phyloP scores from a whole-genome alignment of 2,797 vertebrate genomes.

The Odontamblyopus rebecca region DNA sequence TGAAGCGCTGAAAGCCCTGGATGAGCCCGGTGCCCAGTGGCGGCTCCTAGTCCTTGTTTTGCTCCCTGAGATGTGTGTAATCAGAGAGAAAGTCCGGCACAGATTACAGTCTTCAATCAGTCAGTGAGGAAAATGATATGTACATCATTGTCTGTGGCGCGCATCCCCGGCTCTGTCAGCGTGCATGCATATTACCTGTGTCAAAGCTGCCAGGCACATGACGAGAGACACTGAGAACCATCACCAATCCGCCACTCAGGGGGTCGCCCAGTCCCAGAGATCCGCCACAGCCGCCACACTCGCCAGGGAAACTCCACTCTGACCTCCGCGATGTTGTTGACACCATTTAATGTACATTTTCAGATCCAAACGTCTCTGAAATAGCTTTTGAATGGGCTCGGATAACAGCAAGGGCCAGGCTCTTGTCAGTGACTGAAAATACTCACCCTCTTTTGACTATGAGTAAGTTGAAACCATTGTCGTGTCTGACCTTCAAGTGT shows the following conservation, averaged over 20 bases:
- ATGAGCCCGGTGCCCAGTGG: conserved; percentile 78
- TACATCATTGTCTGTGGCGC: conserved; percentile 80
- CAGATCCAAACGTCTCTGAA: conserved; percentile 66
- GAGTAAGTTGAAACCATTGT: conserved; percentile 53
- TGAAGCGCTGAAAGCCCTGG: conserved; percentile 78
- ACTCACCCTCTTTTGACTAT: conserved; percentile 26
- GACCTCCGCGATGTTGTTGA: conserved; percentile 73
- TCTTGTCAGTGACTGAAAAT: conserved; percentile 65
- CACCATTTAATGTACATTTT: conserved; percentile 79
- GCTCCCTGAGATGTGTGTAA: conserved; percentile 80
- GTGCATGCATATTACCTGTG: conserved; percentile 82
- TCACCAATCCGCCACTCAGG: conserved; percentile 76
- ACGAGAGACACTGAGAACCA: conserved; percentile 77
- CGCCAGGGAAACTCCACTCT: conserved; percentile 70
- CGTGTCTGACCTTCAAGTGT: conserved; percentile 62
- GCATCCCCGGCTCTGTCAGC: conserved; percentile 73
- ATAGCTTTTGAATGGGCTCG: conserved; percentile 64
- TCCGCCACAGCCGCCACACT: conserved; percentile 66
- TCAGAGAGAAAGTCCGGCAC: conserved; percentile 83
- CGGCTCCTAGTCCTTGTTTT: conserved; percentile 80
- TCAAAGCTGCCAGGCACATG: conserved; percentile 81
- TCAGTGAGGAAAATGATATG: conserved; percentile 85
- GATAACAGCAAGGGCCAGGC: conserved; percentile 49
- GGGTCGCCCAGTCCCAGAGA: conserved; percentile 53
- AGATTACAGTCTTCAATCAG: conserved; percentile 88